A percentile compares a stretch with the other conserved stretches of the same genome.
Conservation (phyloP, 2,113 vertebrate species). For the Vulpes ferrilata region DNA sequence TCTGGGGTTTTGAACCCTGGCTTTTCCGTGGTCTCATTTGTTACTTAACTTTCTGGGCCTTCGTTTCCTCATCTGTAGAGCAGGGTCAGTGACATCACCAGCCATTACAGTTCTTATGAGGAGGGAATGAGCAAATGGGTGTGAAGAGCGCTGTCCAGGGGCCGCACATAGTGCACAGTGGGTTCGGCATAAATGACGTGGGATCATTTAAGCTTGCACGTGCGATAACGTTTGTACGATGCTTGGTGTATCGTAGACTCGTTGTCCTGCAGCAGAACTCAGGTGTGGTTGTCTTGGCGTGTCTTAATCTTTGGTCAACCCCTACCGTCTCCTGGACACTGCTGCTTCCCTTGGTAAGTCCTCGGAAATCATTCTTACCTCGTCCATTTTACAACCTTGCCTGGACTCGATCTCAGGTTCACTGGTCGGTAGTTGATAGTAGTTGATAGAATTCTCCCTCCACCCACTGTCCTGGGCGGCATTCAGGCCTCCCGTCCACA, state of each 20-base stretch:
- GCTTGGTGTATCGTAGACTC: not conserved
- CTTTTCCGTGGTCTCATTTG: not conserved
- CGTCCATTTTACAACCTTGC: not conserved
- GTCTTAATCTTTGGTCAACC: not conserved
- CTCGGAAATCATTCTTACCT: not conserved
- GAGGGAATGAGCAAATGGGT: not conserved
- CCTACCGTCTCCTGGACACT: not conserved
- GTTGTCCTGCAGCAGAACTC: not conserved
- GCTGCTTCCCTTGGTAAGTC: not conserved
- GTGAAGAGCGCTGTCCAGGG: not conserved
- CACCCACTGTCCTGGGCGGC: not conserved
- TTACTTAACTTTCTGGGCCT: conserved; percentile 3
- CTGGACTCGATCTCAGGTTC: not conserved
- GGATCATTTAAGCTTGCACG: not conserved
- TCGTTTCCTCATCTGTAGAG: not conserved
- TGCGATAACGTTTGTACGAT: not conserved
- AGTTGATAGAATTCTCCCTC: not conserved
- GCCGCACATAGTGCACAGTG: not conserved
- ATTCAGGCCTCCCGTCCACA: not conserved
- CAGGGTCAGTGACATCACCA: not conserved
- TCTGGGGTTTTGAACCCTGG: not conserved
- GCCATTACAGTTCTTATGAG: not conserved
- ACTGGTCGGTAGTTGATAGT: not conserved
- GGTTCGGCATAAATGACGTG: not conserved
- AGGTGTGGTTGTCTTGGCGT: not conserved